These are phyloP conservation scores for Eospalax fontanierii DNA, from an alignment of 2,797 vertebrate species.

Conservation along the genomic window DNA sequence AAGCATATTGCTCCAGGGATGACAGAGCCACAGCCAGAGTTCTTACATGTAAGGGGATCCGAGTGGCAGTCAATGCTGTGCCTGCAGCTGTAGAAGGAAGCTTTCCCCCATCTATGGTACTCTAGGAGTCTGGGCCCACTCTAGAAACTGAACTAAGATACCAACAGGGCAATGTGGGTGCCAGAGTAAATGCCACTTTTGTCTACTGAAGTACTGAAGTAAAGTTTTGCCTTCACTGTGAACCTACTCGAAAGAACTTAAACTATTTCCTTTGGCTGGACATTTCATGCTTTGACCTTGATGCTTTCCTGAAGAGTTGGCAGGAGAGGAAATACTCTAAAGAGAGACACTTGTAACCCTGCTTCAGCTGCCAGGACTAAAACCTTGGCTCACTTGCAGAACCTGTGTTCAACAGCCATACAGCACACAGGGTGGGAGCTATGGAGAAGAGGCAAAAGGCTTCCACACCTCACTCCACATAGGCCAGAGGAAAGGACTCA, in stretches of 20 bases:
- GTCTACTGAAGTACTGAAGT: no score
- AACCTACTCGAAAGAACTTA: background rate
- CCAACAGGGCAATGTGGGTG: background rate
- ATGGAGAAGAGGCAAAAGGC: no score
- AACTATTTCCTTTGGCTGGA: background rate
- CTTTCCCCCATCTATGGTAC: background rate
- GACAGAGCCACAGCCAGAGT: no score
- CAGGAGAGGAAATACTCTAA: no score
- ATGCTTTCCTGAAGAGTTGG: background rate
- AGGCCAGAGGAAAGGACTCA: background rate
- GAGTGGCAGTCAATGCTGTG: no score
- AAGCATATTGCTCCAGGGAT: accelerated
- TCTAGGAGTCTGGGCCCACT: background rate
- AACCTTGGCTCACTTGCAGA: no score
- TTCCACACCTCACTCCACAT: no score
- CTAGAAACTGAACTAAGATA: background rate
- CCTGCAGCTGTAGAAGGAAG: background rate
- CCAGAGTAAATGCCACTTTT: background rate
- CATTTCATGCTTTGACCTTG: background rate
- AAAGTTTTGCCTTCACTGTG: background rate
- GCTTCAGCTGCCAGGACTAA: no score
- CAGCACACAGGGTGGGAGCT: no score
- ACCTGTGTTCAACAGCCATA: no score
- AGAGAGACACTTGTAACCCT: no score
- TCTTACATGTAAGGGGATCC: accelerated